phyloP scores from a whole-genome alignment of 2,888 invertebrate genomes.

The Acanthacorydalis orientalis region DNA sequence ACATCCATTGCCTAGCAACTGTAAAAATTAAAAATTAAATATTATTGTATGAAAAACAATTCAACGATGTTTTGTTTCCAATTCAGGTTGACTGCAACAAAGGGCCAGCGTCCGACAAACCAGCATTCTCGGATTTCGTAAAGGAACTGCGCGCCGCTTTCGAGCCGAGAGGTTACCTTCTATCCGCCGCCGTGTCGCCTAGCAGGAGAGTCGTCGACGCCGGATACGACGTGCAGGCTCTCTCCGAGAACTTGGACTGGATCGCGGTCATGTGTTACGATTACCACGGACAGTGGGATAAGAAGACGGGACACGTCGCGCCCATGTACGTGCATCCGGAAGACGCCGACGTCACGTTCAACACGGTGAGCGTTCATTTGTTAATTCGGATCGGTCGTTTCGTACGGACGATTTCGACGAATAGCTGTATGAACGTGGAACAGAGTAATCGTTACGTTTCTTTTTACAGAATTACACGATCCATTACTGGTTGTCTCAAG shows the following conservation, averaged over 20 bases:
- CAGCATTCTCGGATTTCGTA: slow-evolving; percentile 58
- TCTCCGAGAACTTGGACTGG: slow-evolving; percentile 72
- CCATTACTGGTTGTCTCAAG: slow-evolving; percentile 69
- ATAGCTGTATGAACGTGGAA: too few relatives aligned
- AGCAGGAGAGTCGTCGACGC: slow-evolving; percentile 68
- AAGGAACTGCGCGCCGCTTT: slow-evolving; percentile 57
- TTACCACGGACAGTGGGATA: slow-evolving; percentile 85
- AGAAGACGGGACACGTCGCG: slow-evolving; percentile 76
- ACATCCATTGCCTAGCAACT: background rate
- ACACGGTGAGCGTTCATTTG: slow-evolving; percentile 58
- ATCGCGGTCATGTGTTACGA: slow-evolving; percentile 86
- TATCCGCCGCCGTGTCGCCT: slow-evolving; percentile 76
- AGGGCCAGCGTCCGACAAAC: slow-evolving; percentile 66
- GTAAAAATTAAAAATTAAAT: background rate
- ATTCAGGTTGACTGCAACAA: slow-evolving; percentile 62
- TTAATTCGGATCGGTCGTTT: too few relatives aligned
- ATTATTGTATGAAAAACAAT: background rate
- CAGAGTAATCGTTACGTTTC: slow-evolving; percentile 8
- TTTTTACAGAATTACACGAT: slow-evolving; percentile 62
- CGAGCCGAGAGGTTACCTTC: slow-evolving; percentile 47
- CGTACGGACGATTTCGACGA: too few relatives aligned
- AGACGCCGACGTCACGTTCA: slow-evolving; percentile 58
- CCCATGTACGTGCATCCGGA: slow-evolving; percentile 68
- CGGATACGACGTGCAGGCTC: slow-evolving; percentile 63
- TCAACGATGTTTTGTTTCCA: background rate